phyloP scores from a whole-genome alignment of 2,113 vertebrate genomes.

The Philantomba maxwellii region DNA sequence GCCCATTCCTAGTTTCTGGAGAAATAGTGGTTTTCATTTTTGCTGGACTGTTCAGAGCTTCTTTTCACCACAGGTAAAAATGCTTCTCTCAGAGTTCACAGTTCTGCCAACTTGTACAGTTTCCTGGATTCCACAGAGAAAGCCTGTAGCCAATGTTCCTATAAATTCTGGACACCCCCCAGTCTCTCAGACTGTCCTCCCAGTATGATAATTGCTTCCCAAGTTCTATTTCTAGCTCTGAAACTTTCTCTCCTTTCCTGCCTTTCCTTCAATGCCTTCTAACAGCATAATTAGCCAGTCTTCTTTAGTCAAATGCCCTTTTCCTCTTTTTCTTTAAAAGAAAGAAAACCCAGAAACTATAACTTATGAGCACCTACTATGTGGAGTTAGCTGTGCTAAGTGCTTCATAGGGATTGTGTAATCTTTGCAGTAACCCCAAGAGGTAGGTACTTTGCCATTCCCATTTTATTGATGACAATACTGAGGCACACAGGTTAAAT shows the following conservation, averaged over 20 bases:
- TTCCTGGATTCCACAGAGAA: background rate
- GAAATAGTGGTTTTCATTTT: background rate
- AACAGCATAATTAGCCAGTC: background rate
- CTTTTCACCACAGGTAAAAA: background rate
- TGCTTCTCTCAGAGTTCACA: background rate
- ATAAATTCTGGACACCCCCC: background rate
- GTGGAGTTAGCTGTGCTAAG: background rate
- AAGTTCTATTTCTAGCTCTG: background rate
- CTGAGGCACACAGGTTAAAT: background rate
- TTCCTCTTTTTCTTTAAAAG: background rate
- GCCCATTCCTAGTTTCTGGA: background rate
- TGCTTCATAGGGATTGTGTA: background rate
- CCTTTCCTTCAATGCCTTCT: background rate
- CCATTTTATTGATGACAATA: background rate
- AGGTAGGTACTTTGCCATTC: background rate
- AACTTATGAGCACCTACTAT: background rate
- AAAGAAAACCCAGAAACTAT: background rate
- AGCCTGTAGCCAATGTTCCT: background rate
- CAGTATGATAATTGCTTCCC: too few relatives aligned
- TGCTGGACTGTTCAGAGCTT: background rate
- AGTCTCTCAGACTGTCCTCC: background rate
- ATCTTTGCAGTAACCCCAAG: background rate
- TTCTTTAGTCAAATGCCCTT: background rate
- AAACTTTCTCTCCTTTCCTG: background rate
- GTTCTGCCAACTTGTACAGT: background rate